Conservation (phyloP, 2,113 vertebrate species). For the Holacanthus passer region DNA sequence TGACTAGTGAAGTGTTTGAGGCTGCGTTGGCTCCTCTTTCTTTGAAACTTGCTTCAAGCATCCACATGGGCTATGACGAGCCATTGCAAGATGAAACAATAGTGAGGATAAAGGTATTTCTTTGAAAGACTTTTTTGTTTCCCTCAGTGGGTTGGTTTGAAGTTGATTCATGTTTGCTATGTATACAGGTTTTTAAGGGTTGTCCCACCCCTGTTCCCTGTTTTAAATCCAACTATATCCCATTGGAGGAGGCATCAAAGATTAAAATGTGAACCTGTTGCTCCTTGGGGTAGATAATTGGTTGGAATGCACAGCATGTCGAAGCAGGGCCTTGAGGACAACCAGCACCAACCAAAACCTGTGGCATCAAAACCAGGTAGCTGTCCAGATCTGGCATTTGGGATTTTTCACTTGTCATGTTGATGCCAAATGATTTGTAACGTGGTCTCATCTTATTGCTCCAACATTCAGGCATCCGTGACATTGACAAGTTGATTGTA, state of each 20-base stretch:
- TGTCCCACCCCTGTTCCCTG: conserved; percentile 71
- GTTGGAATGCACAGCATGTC: conserved; percentile 79
- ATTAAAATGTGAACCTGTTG: conserved; percentile 80
- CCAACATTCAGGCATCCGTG: conserved; percentile 33
- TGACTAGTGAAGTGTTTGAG: conserved; percentile 30
- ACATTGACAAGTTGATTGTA: conserved; percentile 57
- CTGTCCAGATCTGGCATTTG: conserved; percentile 58
- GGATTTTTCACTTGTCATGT: conserved; percentile 39
- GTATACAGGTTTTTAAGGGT: conserved; percentile 76
- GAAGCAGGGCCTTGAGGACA: conserved; percentile 71
- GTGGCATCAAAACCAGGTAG: conserved; percentile 62
- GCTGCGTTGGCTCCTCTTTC: conserved; percentile 12
- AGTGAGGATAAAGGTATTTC: conserved; percentile 70
- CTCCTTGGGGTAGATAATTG: conserved; percentile 77
- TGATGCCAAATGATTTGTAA: conserved; percentile 65
- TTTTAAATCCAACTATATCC: conserved; percentile 81
- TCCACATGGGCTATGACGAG: conserved; percentile 46
- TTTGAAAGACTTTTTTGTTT: conserved; percentile 77
- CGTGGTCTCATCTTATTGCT: conserved; percentile 28
- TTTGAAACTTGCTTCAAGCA: conserved; percentile 65
- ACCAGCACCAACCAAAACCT: conserved; percentile 63
- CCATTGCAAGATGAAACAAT: conserved; percentile 79
- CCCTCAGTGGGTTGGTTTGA: conserved; percentile 73
- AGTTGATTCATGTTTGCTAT: conserved; percentile 80
- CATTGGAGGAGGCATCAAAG: conserved; percentile 78